Conservation (phyloP, 2,113 vertebrate genomes). For the Promerops cafer region DNA sequence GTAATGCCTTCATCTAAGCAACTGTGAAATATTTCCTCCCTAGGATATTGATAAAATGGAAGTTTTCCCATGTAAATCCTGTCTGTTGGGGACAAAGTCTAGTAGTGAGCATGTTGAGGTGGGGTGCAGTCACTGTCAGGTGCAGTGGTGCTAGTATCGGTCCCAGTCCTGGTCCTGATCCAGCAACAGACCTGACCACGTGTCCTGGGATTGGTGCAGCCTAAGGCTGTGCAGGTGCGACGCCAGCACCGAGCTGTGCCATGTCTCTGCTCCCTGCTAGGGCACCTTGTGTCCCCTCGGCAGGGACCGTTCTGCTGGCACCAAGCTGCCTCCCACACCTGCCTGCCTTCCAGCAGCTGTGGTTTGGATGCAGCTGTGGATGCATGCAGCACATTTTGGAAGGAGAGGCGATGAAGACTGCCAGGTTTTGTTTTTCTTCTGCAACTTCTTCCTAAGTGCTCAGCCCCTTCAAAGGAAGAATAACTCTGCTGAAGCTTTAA, state of each 20-base stretch:
- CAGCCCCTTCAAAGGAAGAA: slow-evolving; percentile 44
- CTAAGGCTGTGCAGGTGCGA: not conserved
- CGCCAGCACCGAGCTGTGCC: not conserved
- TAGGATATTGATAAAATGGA: not conserved
- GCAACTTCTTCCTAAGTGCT: not conserved
- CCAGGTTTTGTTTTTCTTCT: not conserved
- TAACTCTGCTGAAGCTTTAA: not conserved
- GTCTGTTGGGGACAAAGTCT: not conserved
- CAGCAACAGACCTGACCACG: fast-evolving
- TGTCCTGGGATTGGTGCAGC: not conserved
- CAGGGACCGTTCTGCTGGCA: fast-evolving
- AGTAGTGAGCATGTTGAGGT: not conserved
- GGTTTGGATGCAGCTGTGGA: not conserved
- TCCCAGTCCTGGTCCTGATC: fast-evolving
- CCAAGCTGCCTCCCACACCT: fast-evolving
- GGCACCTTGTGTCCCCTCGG: fast-evolving
- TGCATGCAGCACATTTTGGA: not conserved
- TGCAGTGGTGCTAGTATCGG: fast-evolving
- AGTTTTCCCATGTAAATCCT: not conserved
- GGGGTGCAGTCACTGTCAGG: not conserved
- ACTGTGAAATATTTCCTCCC: not conserved
- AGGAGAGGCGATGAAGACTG: not conserved
- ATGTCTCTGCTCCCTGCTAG: not conserved
- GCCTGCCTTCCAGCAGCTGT: not conserved
- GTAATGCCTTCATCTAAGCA: not conserved